Base-by-base conservation (phyloP, 2,113 vertebrate species). In the Delphinapterus leucas region DNA sequence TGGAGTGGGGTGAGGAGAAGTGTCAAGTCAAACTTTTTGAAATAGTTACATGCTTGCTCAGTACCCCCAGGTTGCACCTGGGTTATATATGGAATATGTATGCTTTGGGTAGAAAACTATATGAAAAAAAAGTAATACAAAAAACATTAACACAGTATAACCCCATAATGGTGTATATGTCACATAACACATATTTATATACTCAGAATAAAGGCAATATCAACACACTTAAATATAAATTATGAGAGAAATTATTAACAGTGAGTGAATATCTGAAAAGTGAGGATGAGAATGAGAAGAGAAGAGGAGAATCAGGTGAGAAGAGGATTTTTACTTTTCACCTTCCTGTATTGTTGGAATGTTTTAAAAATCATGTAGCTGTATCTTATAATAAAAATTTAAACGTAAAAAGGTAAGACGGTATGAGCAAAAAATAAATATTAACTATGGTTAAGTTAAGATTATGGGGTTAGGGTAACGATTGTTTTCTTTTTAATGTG, bases 221-320 rank as follows among this genome's bases (percentile, higher is more conserved):
- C 33, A 73, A 63, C 61, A 68, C 18, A 74, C 12, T 88, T 79
- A 93, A 90, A 83, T 80, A 18, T 38, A 84, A 87, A 88, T 87
- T 68, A 84, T 61, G 49, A 96, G 21, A 91, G 2, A 74, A 95
- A 95, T 55, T n/a, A 18, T 80, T 82, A 92, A 84, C 14, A 89
- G 31, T 82, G 20, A 71, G 38, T 79, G 44, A 90, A 63, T 90
- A 90, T 67, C 18, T 65, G 20, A 67, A 97, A 97, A 93, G 17
- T 53, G 14, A 91, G 7, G 36, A 25, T 63, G 44, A 84, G n/a
- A 38, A 67, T 55, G 15, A 53, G 49, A 97, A 90, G 21, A 44
- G 18, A 91, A 7, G 36, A 25, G 58, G 44, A 84, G 38, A 38
- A 67, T 55, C 12, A 53, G 49, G 8, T 65, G 63, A 31, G 10